Percentiles rank a stretch among this genome's conserved stretches.
Evolutionary conservation across 2,797 vertebrate species (phyloP).

Genomic region (Urophycis tenuis): DNA sequence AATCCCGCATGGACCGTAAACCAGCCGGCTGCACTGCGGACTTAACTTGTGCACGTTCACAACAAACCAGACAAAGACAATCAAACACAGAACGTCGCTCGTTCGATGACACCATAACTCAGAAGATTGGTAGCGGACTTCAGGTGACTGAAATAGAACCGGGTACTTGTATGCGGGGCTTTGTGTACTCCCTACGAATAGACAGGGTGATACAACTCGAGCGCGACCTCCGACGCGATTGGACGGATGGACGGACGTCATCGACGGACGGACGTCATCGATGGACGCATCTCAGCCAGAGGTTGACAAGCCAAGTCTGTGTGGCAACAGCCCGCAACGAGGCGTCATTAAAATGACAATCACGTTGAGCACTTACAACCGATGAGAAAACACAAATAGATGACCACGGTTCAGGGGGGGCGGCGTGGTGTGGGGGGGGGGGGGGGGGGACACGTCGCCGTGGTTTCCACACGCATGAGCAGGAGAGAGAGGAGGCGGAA

Average conservation of each 20-base stretch:
- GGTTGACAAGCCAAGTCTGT: not conserved
- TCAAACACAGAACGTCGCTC: too few species aligned
- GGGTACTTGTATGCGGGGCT: not conserved
- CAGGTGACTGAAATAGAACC: not conserved
- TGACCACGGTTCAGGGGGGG: too few species aligned
- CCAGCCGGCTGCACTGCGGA: not conserved
- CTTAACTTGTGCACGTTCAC: not conserved
- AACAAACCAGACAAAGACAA: too few species aligned
- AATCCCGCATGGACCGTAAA: not conserved
- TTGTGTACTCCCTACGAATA: not conserved
- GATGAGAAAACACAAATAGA: too few species aligned
- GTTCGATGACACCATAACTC: not conserved
- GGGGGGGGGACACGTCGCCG: too few species aligned
- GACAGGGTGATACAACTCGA: not conserved
- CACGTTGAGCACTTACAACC: too few species aligned
- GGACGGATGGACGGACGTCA: too few species aligned
- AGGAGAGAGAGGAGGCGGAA: too few species aligned
- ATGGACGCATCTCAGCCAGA: not conserved
- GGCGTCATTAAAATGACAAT: not conserved
- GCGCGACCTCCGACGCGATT: not conserved
- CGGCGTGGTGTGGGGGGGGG: too few species aligned
- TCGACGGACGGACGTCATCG: not conserved
- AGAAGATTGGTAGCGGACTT: not conserved
- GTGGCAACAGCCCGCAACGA: not conserved
- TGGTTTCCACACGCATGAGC: too few species aligned